These are phyloP conservation scores for Bambusicola thoracicus DNA, from an alignment of 2,113 vertebrate genomes.

Conservation along the genomic window DNA sequence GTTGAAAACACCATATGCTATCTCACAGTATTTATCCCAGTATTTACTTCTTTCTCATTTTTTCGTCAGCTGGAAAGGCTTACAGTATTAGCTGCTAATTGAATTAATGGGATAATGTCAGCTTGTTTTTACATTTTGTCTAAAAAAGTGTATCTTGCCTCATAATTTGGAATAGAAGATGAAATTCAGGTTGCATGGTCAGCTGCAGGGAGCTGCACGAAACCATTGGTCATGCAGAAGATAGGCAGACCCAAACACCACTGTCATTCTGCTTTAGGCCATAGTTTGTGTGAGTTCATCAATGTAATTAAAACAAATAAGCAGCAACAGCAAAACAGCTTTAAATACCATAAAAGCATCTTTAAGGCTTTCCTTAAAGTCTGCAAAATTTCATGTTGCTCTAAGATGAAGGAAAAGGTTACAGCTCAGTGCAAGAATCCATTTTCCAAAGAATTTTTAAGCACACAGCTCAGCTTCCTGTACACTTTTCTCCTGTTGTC, in stretches of 20 bases:
- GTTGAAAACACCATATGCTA: not conserved
- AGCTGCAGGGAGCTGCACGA: not conserved
- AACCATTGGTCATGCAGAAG: not conserved
- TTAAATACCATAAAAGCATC: not conserved
- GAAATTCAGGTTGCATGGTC: not conserved
- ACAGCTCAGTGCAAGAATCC: not conserved
- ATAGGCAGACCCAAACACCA: not conserved
- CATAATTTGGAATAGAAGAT: not conserved
- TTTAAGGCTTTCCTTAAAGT: not conserved
- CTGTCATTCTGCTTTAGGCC: not conserved
- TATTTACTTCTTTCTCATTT: not conserved
- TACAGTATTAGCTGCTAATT: not conserved
- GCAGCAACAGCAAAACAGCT: not conserved
- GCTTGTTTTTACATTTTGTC: not conserved
- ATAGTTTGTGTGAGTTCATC: not conserved
- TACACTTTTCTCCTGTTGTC: fast-evolving
- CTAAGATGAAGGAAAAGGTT: not conserved
- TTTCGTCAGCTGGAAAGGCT: not conserved
- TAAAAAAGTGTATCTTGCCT: not conserved
- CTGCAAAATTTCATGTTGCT: not conserved
- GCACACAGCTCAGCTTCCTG: not conserved
- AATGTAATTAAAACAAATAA: not conserved
- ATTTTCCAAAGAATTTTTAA: not conserved
- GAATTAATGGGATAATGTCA: not conserved
- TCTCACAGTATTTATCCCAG: not conserved